Conservation (phyloP, 2,888 invertebrate species). For the Deilephila porcellus region DNA sequence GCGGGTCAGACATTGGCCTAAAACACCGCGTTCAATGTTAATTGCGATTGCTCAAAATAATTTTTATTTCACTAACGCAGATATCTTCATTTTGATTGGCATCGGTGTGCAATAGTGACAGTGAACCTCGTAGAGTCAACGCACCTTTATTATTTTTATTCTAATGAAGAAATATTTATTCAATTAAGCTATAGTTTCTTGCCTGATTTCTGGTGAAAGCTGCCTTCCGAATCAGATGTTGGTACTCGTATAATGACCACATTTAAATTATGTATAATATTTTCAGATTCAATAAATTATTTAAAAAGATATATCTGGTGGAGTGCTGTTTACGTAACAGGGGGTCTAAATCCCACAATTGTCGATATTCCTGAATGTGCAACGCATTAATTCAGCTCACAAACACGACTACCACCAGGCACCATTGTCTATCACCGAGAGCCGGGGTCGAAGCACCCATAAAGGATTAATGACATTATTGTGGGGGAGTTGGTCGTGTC, state of each 20-base stretch:
- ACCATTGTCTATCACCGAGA: constrained; percentile 82
- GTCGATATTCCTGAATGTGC: constrained; percentile 54
- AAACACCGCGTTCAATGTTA: constrained; percentile 6
- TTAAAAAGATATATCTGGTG: too few relatives aligned
- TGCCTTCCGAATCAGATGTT: too few relatives aligned
- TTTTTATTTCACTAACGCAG: not conserved
- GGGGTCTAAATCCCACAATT: not conserved
- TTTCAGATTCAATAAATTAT: too few relatives aligned
- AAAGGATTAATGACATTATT: constrained; percentile 82
- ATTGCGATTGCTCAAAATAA: not conserved
- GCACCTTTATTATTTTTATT: too few relatives aligned
- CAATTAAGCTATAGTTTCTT: too few relatives aligned
- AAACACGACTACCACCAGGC: constrained; percentile 78
- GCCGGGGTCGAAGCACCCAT: constrained; percentile 74
- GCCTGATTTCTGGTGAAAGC: too few relatives aligned
- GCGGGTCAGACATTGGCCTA: not conserved
- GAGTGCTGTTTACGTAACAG: not conserved
- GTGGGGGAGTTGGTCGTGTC: constrained; percentile 65
- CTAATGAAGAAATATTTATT: too few relatives aligned
- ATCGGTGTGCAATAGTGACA: not conserved
- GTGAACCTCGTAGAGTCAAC: not conserved
- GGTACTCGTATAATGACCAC: too few relatives aligned
- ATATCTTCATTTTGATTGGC: not conserved
- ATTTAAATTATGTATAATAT: too few relatives aligned
- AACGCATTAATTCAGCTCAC: constrained; percentile 81